Evolutionary conservation across 2,797 vertebrate genomes (phyloP).

Genomic region (Acestrorhynchus altus): DNA sequence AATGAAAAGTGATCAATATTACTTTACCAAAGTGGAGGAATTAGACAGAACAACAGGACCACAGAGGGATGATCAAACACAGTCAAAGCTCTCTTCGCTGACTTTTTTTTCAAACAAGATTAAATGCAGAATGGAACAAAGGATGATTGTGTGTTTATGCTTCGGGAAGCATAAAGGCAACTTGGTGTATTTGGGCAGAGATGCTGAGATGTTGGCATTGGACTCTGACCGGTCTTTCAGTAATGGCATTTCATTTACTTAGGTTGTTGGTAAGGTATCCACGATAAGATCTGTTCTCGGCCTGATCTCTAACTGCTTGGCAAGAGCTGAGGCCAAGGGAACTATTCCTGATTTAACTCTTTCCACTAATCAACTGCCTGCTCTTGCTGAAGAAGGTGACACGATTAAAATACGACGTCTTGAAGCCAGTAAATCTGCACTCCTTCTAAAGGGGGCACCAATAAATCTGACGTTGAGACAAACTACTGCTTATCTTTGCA

Average conservation of each 20-base stretch:
- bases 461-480: not conserved
- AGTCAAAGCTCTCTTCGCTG: not conserved
- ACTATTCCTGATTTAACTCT: not conserved
- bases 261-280: not conserved
- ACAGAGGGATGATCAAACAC: not conserved
- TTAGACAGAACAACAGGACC: not conserved
- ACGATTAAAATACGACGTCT: too few relatives aligned
- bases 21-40: not conserved
- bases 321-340: not conserved
- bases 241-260: slow-evolving; percentile 20
- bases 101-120: not conserved
- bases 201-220: not conserved
- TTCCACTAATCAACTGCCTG: not conserved
- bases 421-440: not conserved
- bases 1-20: not conserved
- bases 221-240: slow-evolving; percentile 1
- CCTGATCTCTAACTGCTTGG: not conserved
- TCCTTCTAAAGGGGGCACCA: not conserved
- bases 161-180: slow-evolving; percentile 6
- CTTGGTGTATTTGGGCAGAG: not conserved
- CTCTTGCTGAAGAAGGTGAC: not conserved
- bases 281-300: not conserved
- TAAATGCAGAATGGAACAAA: slow-evolving; percentile 6
- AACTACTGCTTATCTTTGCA: not conserved
- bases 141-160: slow-evolving; percentile 12